Conservation (phyloP, 2,888 invertebrate genomes). For the Drosophila putrida region DNA sequence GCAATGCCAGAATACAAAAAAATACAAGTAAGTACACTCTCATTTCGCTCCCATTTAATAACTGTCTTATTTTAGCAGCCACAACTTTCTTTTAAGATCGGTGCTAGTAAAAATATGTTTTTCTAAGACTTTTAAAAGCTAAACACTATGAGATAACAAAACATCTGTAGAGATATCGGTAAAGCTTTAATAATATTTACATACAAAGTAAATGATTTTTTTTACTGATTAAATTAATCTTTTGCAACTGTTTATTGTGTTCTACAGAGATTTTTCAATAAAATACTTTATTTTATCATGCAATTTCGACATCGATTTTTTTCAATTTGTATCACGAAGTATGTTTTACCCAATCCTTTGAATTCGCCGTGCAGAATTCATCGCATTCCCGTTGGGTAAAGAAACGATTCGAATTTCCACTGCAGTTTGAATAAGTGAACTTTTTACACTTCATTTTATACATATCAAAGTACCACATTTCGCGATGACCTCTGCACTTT, state of each 20-base stretch:
- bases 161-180: too few species aligned
- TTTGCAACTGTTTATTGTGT: too few species aligned
- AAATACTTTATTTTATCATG: too few species aligned
- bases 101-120: slow-evolving; percentile 27
- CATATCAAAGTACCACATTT: slow-evolving; percentile 41
- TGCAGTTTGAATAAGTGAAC: slow-evolving; percentile 51
- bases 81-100: slow-evolving; percentile 3
- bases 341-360: not conserved
- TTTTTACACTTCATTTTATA: slow-evolving; percentile 9
- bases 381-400: slow-evolving; percentile 28
- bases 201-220: too few species aligned
- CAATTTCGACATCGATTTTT: too few species aligned
- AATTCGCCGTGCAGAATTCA: slow-evolving; percentile 18
- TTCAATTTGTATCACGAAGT: too few species aligned
- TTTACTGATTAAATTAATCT: too few species aligned
- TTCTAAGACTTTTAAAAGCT: too few species aligned
- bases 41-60: not conserved
- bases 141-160: too few species aligned
- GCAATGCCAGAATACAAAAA: not conserved
- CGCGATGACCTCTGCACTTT: slow-evolving; percentile 32
- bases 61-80: not conserved
- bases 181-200: too few species aligned
- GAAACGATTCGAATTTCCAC: slow-evolving; percentile 51
- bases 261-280: too few species aligned
- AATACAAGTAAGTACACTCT: not conserved